Evolutionary conservation across 2,797 vertebrate species (phyloP), one percentile per base, ranked within the genome.

Genomic region (Dryobates pubescens): DNA sequence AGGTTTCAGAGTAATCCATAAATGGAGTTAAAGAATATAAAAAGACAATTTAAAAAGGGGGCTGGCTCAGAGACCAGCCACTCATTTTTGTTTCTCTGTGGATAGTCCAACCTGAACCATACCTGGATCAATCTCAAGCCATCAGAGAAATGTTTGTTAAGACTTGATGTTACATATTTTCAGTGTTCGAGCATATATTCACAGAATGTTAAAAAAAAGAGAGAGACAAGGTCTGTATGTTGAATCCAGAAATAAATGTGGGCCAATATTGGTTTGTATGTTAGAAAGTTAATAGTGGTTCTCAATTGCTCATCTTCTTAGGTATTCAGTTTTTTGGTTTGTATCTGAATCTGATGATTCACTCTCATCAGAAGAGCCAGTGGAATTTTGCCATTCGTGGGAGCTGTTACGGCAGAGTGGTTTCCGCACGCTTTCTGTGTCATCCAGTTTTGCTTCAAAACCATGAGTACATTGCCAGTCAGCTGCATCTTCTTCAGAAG

Each of bases 301-400:
- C 36, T 71, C 27, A 54, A 32, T 47, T 41, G 36, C 43, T 97
- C 81, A 97, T 89, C 97, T 97, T 88, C 94, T 96, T 73, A 98
- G 78, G 70, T 98, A 98, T 15, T 93, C 97, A 3, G 82, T 91
- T 2, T 73, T 23, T 0, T 32, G 16, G 43, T 92, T 71, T 5
- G 4, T 36, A 27, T 96, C 95, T 0, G 91, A 94, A 63, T 96
- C 93, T 1, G 69, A 93, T 9, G 83, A 38, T 26, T 96, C 94
- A 6, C 89, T 96, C 47, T 91, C 82, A 64, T 91, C 91, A 6
- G 96, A 96, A 61, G 26, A 92, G 38, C 22, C 30, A 86, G 36
- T 83, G 3, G 79, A 41, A 53, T 38, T 26, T 10, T 86, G 70
- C 95, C 92, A 71, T 41, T 87, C 85, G 0, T 3, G n/a, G 63